These are phyloP conservation scores for Nautilus pompilius DNA, from an alignment of 1,140 invertebrate species.

Conservation along the genomic window DNA sequence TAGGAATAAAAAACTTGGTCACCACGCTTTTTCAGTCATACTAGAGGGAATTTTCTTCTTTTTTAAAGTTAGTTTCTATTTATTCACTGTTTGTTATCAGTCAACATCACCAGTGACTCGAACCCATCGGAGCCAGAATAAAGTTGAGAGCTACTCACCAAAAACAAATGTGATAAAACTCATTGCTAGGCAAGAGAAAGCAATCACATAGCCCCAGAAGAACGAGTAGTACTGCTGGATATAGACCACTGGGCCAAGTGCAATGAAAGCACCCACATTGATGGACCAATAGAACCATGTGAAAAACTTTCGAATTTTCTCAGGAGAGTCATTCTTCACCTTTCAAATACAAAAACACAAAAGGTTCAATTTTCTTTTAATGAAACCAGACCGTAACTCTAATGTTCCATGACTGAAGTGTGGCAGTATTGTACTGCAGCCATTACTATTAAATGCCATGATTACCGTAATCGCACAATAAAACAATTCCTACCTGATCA, in stretches of 20 bases:
- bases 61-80: too few relatives aligned
- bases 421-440: too few relatives aligned
- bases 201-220: conserved; percentile 55
- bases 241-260: conserved; percentile 56
- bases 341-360: conserved; percentile 8
- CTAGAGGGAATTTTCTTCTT: too few relatives aligned
- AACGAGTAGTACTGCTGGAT: conserved; percentile 57
- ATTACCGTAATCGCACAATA: neutral
- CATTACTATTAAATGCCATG: neutral
- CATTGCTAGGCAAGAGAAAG: conserved; percentile 42
- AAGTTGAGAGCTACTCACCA: conserved; percentile 32
- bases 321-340: conserved; percentile 25
- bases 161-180: conserved; percentile 37
- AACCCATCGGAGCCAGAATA: too few relatives aligned
- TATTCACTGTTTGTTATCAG: too few relatives aligned
- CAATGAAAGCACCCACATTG: conserved; percentile 58
- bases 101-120: too few relatives aligned
- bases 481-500: conserved; percentile 51
- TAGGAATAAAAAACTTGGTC: too few relatives aligned
- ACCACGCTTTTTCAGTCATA: too few relatives aligned
- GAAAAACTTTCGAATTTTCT: conserved; percentile 54
- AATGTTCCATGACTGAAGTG: too few relatives aligned
- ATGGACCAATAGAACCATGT: conserved; percentile 62
- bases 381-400: too few relatives aligned
- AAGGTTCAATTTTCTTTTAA: neutral